Evolutionary conservation across 2,797 vertebrate species (phyloP).

Genomic region (Chloroceryle inda): DNA sequence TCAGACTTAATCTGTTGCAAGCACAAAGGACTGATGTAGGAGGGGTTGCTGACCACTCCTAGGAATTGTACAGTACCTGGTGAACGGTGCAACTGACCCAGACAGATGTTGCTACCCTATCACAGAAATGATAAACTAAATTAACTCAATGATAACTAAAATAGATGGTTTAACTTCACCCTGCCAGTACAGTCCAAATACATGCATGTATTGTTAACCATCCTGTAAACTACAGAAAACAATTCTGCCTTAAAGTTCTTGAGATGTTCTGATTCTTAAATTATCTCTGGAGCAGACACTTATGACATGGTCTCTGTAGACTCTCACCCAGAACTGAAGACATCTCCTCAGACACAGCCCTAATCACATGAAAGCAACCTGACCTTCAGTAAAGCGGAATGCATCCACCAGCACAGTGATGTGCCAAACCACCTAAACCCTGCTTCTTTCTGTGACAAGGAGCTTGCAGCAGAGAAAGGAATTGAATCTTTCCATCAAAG

Average conservation of each 20-base stretch:
- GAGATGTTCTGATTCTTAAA: not conserved
- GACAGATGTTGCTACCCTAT: not conserved
- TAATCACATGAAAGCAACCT: not conserved
- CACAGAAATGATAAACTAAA: not conserved
- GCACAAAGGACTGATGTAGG: not conserved
- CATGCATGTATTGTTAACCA: not conserved
- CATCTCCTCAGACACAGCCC: not conserved
- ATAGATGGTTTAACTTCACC: not conserved
- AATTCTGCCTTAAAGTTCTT: not conserved
- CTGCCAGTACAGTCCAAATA: not conserved
- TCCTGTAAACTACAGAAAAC: not conserved
- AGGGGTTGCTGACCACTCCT: not conserved
- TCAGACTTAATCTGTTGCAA: not conserved
- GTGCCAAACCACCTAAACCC: not conserved
- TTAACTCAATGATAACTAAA: not conserved
- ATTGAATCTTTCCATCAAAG: not conserved
- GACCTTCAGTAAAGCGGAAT: not conserved
- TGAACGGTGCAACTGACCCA: not conserved
- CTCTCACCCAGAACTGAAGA: not conserved
- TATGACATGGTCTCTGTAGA: not conserved
- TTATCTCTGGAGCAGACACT: not conserved
- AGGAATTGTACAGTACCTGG: not conserved
- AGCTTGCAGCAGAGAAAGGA: not conserved
- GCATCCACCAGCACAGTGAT: rapidly evolving
- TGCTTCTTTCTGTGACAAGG: not conserved